Base-by-base conservation (phyloP, 2,888 invertebrate species). In the Cryptocephalus moraei region DNA sequence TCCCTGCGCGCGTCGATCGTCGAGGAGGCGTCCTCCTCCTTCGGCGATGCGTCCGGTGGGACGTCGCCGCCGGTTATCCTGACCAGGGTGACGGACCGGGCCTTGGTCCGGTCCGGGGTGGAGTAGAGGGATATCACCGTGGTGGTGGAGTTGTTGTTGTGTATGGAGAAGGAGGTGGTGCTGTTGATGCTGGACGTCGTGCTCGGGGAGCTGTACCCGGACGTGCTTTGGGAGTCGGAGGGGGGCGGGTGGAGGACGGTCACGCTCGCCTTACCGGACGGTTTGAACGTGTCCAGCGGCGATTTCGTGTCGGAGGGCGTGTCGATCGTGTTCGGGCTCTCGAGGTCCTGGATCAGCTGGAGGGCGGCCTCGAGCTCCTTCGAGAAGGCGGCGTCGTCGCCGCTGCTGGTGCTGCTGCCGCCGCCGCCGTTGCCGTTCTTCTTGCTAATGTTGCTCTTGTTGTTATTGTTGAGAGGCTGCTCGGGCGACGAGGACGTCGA, bases 151-250 rank as follows among this genome's bases (percentile, higher is more conserved):
- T 70, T 69, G 49, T 69, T 68, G 56, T 72, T 70, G 56, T 68
- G 69, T 50, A 73, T 72, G 44, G 69, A 67, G 57, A 68, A 72
- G 46, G 70, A 64, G 33, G 69, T 57, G 54, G 69, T 69, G 51
- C 68, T 68, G 57, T 65, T 69, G 45, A 71, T 60, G 40, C 70
- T 70, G 34, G 71, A 70, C 31, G 69, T 65, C 42, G 69, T 68
- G 34, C 70, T 68, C 46, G 74, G 74, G 48, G 74, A 74, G 56
- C 73, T 73, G 61, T 74, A 74, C 45, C 74, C 74, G 32, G 74
- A 73, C 41, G 73, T 73, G 62, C 73, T 73, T 62, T 72, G 71
- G 53, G 73, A 72, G 55, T 71, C 68, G 36, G 36, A 22, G 22
- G 22, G 22, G 22, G 22, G 22, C 54, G 65, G 65, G 53, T 64